Percentiles rank a stretch among this genome's conserved stretches.
phyloP scores from a whole-genome alignment of 2,113 vertebrate genomes.

The Hypanus sabinus region DNA sequence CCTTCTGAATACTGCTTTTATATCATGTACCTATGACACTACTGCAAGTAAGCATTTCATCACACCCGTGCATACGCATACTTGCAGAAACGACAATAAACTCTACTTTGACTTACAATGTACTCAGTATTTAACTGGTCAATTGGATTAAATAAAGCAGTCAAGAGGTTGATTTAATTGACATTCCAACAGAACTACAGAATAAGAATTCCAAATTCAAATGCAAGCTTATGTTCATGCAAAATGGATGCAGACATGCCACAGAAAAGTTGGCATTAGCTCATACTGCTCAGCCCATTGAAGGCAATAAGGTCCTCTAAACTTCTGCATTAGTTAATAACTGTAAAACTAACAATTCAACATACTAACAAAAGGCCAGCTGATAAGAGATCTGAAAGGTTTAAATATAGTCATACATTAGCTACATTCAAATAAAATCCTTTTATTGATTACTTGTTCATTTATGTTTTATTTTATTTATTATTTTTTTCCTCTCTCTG shows the following conservation, averaged over 20 bases:
- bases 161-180: not conserved
- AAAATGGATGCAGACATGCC: not conserved
- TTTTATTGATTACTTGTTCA: not conserved
- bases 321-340: not conserved
- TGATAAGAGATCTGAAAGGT: not conserved
- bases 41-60: no score
- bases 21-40: no score
- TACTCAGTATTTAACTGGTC: not conserved
- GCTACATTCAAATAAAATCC: not conserved
- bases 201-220: not conserved
- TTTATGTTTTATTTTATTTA: no score
- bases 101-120: not conserved
- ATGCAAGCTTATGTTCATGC: not conserved
- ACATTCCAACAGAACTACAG: not conserved
- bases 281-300: not conserved
- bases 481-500: no score
- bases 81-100: not conserved
- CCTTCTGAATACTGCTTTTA: no score
- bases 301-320: not conserved
- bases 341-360: not conserved
- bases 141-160: not conserved
- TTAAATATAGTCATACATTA: not conserved
- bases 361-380: not conserved
- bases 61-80: no score
- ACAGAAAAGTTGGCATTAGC: not conserved